A percentile compares a stretch with the other conserved stretches of the same genome.
Conservation (phyloP, 2,888 invertebrate genomes). For the Trisateles emortualis region DNA sequence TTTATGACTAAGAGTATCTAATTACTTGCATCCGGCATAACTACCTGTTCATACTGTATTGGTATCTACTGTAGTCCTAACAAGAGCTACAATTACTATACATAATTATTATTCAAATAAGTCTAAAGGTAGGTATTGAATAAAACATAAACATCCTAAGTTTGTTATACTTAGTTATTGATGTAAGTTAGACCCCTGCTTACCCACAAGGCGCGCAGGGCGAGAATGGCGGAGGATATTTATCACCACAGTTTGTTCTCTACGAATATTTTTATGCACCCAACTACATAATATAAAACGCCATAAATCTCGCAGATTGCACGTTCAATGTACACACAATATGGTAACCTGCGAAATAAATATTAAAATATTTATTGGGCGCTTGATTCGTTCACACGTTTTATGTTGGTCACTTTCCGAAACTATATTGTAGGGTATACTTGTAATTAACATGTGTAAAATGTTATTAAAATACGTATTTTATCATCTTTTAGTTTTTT, state of each 20-base stretch:
- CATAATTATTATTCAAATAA: too few relatives aligned
- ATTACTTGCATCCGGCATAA: too few relatives aligned
- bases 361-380: background rate
- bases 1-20: too few relatives aligned
- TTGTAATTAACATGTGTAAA: too few relatives aligned
- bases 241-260: slow-evolving; percentile 1
- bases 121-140: too few relatives aligned
- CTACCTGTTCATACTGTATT: too few relatives aligned
- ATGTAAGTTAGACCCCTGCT: background rate
- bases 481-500: too few relatives aligned
- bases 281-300: slow-evolving; percentile 23
- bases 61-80: too few relatives aligned
- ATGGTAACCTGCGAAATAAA: background rate
- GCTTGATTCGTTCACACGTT: background rate
- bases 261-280: slow-evolving; percentile 23
- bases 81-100: too few relatives aligned
- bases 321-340: slow-evolving; percentile 8
- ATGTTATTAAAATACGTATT: too few relatives aligned
- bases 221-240: background rate
- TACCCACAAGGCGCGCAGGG: background rate
- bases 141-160: background rate
- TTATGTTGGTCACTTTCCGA: too few relatives aligned
- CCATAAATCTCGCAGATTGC: slow-evolving; percentile 25
- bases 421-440: too few relatives aligned
- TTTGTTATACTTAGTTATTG: background rate